These are phyloP conservation scores for Drosophila nigrodunni DNA, from an alignment of 1,140 invertebrate genomes.

Conservation along the genomic window DNA sequence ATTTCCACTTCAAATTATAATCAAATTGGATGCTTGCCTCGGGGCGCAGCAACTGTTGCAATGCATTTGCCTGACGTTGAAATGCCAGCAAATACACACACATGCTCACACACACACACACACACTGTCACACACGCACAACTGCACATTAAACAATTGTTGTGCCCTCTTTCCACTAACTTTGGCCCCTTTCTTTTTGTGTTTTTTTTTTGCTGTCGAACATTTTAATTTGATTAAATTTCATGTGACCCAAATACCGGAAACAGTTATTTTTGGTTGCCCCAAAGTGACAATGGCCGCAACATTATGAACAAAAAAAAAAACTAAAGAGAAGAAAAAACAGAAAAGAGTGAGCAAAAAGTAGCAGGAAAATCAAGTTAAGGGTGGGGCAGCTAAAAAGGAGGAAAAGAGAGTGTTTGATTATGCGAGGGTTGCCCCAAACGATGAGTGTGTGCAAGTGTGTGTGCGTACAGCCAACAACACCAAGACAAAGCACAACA, in stretches of 20 bases:
- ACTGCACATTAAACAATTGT: slow-evolving; percentile 44
- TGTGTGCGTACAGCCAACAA: slow-evolving; percentile 42
- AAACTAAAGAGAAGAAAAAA: slow-evolving; percentile 17
- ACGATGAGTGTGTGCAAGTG: background rate
- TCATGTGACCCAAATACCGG: slow-evolving; percentile 83
- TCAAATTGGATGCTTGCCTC: slow-evolving; percentile 54
- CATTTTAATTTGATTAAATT: slow-evolving; percentile 84
- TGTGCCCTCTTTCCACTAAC: slow-evolving; percentile 38
- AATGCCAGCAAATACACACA: slow-evolving; percentile 29
- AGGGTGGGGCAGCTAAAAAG: slow-evolving; percentile 9
- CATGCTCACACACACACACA: slow-evolving; percentile 2
- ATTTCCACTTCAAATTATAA: slow-evolving; percentile 67
- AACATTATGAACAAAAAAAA: slow-evolving; percentile 56
- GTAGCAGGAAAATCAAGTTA: slow-evolving; percentile 33
- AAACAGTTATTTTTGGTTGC: slow-evolving; percentile 80
- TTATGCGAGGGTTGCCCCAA: slow-evolving; percentile 39
- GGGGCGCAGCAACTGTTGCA: slow-evolving; percentile 63
- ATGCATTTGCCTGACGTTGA: slow-evolving; percentile 34
- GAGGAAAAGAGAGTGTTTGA: slow-evolving; percentile 11
- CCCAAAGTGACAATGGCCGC: slow-evolving; percentile 53
- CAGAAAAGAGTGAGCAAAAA: slow-evolving; percentile 7
- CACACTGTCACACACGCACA: slow-evolving; percentile 18
- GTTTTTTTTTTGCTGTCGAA: slow-evolving; percentile 51
- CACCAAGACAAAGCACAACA: slow-evolving; percentile 41
- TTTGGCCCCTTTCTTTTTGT: slow-evolving; percentile 39